A percentile compares a stretch with the other conserved stretches of the same genome.
These are phyloP conservation scores for Falco peregrinus DNA, from an alignment of 2,797 vertebrate species.

Conservation along the genomic window DNA sequence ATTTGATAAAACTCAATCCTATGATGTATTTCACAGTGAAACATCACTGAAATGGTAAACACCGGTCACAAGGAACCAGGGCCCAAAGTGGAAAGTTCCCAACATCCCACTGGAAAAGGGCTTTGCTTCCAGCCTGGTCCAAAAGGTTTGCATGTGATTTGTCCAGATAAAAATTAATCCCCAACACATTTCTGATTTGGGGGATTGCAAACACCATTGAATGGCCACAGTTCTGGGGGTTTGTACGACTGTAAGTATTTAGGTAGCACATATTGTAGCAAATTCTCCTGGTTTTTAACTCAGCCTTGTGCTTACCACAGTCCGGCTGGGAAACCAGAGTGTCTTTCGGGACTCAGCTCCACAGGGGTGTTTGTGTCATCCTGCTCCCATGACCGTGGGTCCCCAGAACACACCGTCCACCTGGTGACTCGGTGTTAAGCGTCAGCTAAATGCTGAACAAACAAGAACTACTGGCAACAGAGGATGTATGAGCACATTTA, in stretches of 20 bases:
- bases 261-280: background rate
- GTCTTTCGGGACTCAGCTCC: background rate
- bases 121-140: background rate
- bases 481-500: background rate
- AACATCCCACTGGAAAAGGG: background rate
- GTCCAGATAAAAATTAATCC: background rate
- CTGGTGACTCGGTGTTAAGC: background rate
- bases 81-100: background rate
- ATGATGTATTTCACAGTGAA: background rate
- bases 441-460: background rate
- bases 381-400: accelerated
- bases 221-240: too few species aligned
- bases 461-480: background rate
- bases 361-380: background rate
- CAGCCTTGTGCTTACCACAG: background rate
- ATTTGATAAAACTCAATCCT: background rate
- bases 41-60: background rate
- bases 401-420: background rate
- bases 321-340: background rate
- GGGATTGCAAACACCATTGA: background rate
- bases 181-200: background rate
- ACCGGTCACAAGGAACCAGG: background rate
- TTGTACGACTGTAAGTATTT: background rate
- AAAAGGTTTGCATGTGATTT: background rate
- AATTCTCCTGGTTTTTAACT: background rate